phyloP scores from a whole-genome alignment of 1,140 invertebrate species.

The Archivesica marissinica region DNA sequence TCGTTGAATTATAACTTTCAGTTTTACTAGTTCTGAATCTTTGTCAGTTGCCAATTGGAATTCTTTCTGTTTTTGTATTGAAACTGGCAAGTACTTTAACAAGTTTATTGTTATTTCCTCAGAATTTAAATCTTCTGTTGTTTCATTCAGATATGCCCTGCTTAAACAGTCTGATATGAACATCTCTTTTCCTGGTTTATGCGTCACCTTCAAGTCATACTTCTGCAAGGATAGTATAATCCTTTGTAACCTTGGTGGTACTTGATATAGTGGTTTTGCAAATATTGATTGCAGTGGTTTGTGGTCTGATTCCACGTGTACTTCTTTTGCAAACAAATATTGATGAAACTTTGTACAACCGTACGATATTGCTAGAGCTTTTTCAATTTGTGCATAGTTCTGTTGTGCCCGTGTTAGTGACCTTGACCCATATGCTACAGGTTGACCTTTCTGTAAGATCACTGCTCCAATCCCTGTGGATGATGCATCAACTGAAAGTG shows the following conservation, averaged over 20 bases:
- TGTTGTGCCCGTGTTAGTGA: slow-evolving; percentile 77
- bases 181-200: slow-evolving; percentile 81
- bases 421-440: slow-evolving; percentile 81
- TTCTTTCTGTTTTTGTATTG: slow-evolving; percentile 13
- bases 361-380: slow-evolving; percentile 69
- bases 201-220: slow-evolving; percentile 80
- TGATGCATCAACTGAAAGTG: slow-evolving; percentile 30
- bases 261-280: slow-evolving; percentile 49
- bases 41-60: slow-evolving; percentile 33
- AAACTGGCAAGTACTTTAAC: slow-evolving; percentile 27
- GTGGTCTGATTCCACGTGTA: slow-evolving; percentile 68
- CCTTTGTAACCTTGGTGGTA: slow-evolving; percentile 61
- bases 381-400: slow-evolving; percentile 83
- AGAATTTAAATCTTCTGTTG: slow-evolving; percentile 4
- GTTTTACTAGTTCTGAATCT: slow-evolving; percentile 38
- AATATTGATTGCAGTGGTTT: slow-evolving; percentile 65
- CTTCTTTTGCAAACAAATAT: slow-evolving; percentile 82
- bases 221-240: slow-evolving; percentile 79
- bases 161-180: slow-evolving; percentile 78
- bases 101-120: slow-evolving; percentile 29
- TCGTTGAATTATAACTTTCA: not conserved
- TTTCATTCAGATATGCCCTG: slow-evolving; percentile 48
- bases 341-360: slow-evolving; percentile 85
- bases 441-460: slow-evolving; percentile 60
- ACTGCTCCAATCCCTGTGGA: slow-evolving; percentile 53